These are phyloP conservation scores for Arrhamphus sclerolepis DNA, from an alignment of 2,797 vertebrate species.

Conservation along the genomic window DNA sequence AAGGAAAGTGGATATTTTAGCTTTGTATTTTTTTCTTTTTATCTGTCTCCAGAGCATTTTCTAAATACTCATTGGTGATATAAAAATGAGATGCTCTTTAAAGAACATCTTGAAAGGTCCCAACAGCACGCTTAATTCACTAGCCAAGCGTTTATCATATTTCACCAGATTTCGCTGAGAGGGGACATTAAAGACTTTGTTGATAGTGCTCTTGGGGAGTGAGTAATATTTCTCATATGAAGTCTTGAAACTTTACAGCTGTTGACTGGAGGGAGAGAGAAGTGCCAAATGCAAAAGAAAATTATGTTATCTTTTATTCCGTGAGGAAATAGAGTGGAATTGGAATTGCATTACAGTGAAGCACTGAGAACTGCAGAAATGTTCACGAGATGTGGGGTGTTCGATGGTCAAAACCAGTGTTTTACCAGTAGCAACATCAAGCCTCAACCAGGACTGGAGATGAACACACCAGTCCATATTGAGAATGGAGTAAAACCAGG, in stretches of 20 bases:
- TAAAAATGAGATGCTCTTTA: constrained; percentile 72
- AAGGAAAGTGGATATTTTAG: constrained; percentile 44
- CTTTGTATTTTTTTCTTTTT: constrained; percentile 30
- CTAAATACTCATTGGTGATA: constrained; percentile 45
- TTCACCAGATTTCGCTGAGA: constrained; percentile 71
- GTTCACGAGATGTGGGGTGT: constrained; percentile 72
- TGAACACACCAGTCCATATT: constrained; percentile 52
- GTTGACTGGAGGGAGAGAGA: constrained; percentile 53
- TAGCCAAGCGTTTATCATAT: constrained; percentile 75
- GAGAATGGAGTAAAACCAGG: constrained; percentile 59
- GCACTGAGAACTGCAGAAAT: constrained; percentile 52
- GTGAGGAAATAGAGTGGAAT: constrained; percentile 38
- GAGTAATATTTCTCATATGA: constrained; percentile 63
- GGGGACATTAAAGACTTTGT: constrained; percentile 69
- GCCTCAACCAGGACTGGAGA: constrained; percentile 61
- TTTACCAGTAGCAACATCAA: constrained; percentile 53
- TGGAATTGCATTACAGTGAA: constrained; percentile 43
- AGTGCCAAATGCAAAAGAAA: constrained; percentile 40
- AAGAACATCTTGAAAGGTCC: constrained; percentile 67
- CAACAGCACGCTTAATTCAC: constrained; percentile 66
- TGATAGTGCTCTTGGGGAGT: constrained; percentile 67
- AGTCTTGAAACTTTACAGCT: constrained; percentile 73
- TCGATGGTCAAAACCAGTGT: constrained; percentile 64
- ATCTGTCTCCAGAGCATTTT: constrained; percentile 55
- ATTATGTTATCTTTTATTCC: constrained; percentile 43